Base-by-base conservation (phyloP, 2,113 vertebrate genomes). In the Sinocyclocheilus rhinocerous region DNA sequence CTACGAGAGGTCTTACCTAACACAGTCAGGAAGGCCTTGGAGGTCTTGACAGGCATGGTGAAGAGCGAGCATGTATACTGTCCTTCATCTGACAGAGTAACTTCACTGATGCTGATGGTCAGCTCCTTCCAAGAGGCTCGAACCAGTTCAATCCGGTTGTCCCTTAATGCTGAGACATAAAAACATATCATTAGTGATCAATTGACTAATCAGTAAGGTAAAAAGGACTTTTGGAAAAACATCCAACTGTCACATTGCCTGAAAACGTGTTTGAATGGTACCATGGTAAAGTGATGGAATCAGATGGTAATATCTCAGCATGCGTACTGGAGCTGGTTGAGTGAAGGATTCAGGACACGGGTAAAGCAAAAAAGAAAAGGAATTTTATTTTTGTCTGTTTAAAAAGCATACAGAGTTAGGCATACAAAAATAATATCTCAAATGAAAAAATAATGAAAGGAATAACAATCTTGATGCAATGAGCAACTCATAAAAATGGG, bases 31-130 rank as follows among this genome's bases (percentile, higher is more conserved):
- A 96, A 99, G 94, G 98, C 97, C 95, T 97, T 99, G 93, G 97
- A 97, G 84, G 97, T 99, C 93, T 97, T 99, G 95, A 99, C 97
- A 85, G 98, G 98, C 98, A 99, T 99, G 75, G 98, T 99, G 95
- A 99, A 99, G 89, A 99, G 96, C 13, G 98, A 99, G 92, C 98
- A 99, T 83, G 98, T 99, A 90, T 99, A 99, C 90, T 96, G 97
- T 84, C 98, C 98, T 92, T 99, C 98, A 79, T 99, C 98, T 0
- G 96, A 96, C 92, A 99, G 95, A 76, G 97, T 94, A 88, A 98
- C 96, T 7, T 99, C 97, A 83, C 94, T 95, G 93, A 99, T 96
- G 6, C 95, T 97, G 94, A 99, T 99, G 65, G 96, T 98, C 91
- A 99, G 91, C 91, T 99, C 98, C 91, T 98, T 97, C 95, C 96